phyloP scores from a whole-genome alignment of 2,797 vertebrate species.

The Urocyon cinereoargenteus region DNA sequence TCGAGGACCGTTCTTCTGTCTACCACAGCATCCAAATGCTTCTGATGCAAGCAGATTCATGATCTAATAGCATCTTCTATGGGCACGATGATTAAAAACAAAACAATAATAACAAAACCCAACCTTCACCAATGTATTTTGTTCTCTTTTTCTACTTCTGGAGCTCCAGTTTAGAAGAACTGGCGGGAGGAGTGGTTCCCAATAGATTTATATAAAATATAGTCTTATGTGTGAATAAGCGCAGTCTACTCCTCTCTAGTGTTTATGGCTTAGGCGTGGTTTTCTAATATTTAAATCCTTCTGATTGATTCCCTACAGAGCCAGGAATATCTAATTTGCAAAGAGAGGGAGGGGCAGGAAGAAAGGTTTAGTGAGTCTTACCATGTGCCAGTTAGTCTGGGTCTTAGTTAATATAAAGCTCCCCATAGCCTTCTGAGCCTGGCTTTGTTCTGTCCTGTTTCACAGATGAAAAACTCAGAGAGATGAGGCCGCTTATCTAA shows the following conservation, averaged over 20 bases:
- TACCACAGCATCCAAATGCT: neutral
- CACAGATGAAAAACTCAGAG: neutral
- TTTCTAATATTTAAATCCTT: neutral
- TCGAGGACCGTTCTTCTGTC: neutral
- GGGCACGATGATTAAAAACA: neutral
- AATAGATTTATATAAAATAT: constrained; percentile 21
- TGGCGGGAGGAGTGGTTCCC: neutral
- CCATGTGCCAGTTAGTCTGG: neutral
- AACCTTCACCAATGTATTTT: neutral
- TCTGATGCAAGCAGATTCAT: neutral
- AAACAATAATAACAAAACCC: neutral
- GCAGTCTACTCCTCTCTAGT: neutral
- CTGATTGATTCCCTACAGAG: neutral
- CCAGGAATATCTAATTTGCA: neutral
- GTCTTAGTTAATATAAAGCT: constrained; percentile 6
- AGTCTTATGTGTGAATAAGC: neutral
- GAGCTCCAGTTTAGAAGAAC: constrained; percentile 28
- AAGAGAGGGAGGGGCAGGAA: neutral
- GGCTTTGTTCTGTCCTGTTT: neutral
- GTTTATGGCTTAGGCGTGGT: neutral
- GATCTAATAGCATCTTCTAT: neutral
- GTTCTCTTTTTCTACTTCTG: neutral
- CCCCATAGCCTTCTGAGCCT: neutral
- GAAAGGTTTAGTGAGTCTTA: neutral
- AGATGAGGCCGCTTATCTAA: neutral